Evolutionary conservation across 1,140 invertebrate genomes (phyloP).

Genomic region (Cydia splendana): DNA sequence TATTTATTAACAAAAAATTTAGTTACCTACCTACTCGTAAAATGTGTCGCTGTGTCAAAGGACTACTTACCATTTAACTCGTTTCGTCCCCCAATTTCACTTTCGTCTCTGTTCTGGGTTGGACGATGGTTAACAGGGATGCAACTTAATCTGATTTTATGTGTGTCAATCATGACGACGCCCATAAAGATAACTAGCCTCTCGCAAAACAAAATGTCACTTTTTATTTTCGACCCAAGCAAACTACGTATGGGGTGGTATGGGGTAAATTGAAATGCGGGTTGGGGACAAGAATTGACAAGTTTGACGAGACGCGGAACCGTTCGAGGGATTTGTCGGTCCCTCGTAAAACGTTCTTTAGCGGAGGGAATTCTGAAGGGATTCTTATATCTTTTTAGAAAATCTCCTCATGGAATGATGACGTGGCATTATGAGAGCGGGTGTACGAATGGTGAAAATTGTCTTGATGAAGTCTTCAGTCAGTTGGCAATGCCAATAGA

Average conservation of each 20-base stretch:
- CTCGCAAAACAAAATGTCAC: conserved; percentile 49
- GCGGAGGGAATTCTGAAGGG: conserved; percentile 37
- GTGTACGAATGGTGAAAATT: too few species aligned
- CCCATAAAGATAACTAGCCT: conserved; percentile 45
- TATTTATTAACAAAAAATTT: too few species aligned
- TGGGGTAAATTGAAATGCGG: conserved; percentile 57
- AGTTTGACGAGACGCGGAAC: conserved; percentile 49
- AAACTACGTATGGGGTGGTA: too few species aligned
- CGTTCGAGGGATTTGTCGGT: conserved; percentile 55
- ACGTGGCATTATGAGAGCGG: conserved; percentile 11
- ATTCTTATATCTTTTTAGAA: conserved; percentile 53
- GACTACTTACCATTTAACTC: background rate
- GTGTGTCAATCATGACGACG: background rate
- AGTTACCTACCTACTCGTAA: too few species aligned
- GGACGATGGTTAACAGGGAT: background rate
- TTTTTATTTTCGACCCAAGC: conserved; percentile 43
- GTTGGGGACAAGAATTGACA: conserved; percentile 49
- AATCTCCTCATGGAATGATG: conserved; percentile 44
- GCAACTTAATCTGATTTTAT: background rate
- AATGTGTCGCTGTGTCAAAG: too few species aligned
- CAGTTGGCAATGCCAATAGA: too few species aligned
- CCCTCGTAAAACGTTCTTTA: conserved; percentile 55
- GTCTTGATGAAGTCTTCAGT: too few species aligned
- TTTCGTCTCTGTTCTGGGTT: background rate
- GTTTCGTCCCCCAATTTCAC: too few species aligned